phyloP scores from a whole-genome alignment of 2,113 vertebrate species.

The Notechis scutatus region DNA sequence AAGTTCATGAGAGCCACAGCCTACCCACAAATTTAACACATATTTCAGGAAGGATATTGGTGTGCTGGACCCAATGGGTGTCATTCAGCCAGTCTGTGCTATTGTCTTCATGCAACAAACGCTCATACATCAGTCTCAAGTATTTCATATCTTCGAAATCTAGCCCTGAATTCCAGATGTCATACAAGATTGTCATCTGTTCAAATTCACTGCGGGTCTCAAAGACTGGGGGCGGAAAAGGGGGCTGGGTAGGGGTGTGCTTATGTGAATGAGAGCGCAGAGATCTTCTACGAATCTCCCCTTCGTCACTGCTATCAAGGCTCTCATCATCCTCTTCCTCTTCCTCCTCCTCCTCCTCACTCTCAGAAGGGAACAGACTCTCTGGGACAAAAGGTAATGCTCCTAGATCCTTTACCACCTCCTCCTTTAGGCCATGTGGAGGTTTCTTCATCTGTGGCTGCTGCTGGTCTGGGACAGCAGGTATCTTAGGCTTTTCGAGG shows the following conservation, averaged over 20 bases:
- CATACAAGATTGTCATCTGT: slow-evolving; percentile 94
- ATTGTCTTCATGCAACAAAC: slow-evolving; percentile 83
- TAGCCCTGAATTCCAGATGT: slow-evolving; percentile 90
- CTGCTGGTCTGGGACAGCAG: slow-evolving; percentile 29
- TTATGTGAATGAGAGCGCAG: slow-evolving; percentile 63
- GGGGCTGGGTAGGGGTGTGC: background rate
- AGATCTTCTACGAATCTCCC: slow-evolving; percentile 58
- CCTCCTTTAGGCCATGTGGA: slow-evolving; percentile 56
- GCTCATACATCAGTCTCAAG: slow-evolving; percentile 81
- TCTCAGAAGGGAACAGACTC: slow-evolving; percentile 69
- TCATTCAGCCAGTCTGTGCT: slow-evolving; percentile 91
- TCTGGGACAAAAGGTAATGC: slow-evolving; percentile 41
- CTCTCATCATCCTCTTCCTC: slow-evolving; percentile 69
- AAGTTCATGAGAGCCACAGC: too few relatives aligned
- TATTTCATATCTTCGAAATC: slow-evolving; percentile 84
- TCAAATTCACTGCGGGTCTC: slow-evolving; percentile 88
- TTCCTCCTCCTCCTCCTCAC: slow-evolving; percentile 52
- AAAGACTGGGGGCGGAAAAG: slow-evolving; percentile 49
- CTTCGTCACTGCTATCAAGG: slow-evolving; percentile 54
- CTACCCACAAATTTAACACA: background rate
- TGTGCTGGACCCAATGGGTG: slow-evolving; percentile 92
- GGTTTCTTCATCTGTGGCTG: background rate
- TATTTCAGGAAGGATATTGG: slow-evolving; percentile 81
- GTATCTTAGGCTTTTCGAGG: slow-evolving; percentile 32
- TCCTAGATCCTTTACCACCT: background rate